phyloP scores from a whole-genome alignment of 2,888 invertebrate species.

The Drosophila anomalipes region DNA sequence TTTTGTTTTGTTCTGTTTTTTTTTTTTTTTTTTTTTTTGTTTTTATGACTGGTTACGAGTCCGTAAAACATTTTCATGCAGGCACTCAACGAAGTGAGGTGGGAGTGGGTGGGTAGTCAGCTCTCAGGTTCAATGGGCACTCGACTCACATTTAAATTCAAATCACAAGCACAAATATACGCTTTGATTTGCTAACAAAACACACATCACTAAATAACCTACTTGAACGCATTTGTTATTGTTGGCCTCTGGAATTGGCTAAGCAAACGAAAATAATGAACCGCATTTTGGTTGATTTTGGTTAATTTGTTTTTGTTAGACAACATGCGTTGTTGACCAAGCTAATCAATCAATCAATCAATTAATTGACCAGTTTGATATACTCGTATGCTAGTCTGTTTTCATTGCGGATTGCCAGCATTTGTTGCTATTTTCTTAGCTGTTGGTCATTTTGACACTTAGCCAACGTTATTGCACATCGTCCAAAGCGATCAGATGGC shows the following conservation, averaged over 20 bases:
- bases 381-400: slow-evolving; percentile 52
- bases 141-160: slow-evolving; percentile 71
- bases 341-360: slow-evolving; percentile 79
- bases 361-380: slow-evolving; percentile 65
- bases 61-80: slow-evolving; percentile 42
- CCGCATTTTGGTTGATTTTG: slow-evolving; percentile 53
- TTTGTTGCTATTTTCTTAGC: slow-evolving; percentile 53
- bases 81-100: slow-evolving; percentile 33
- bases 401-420: slow-evolving; percentile 71
- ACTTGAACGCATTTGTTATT: slow-evolving; percentile 39
- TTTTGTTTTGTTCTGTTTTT: not conserved
- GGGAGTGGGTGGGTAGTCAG: not conserved
- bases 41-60: slow-evolving; percentile 13
- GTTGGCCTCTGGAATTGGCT: slow-evolving; percentile 39
- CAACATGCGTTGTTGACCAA: slow-evolving; percentile 12
- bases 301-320: slow-evolving; percentile 36
- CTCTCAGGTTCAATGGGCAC: slow-evolving; percentile 46
- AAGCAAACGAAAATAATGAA: slow-evolving; percentile 72
- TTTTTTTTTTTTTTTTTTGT: not conserved
- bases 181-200: slow-evolving; percentile 51
- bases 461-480: slow-evolving; percentile 54
- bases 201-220: slow-evolving; percentile 4
- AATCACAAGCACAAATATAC: slow-evolving; percentile 66
- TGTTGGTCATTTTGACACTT: slow-evolving; percentile 59
- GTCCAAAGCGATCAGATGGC: slow-evolving; percentile 15